Conservation (phyloP, 2,888 invertebrate genomes). For the Strigamia transsilvanica region DNA sequence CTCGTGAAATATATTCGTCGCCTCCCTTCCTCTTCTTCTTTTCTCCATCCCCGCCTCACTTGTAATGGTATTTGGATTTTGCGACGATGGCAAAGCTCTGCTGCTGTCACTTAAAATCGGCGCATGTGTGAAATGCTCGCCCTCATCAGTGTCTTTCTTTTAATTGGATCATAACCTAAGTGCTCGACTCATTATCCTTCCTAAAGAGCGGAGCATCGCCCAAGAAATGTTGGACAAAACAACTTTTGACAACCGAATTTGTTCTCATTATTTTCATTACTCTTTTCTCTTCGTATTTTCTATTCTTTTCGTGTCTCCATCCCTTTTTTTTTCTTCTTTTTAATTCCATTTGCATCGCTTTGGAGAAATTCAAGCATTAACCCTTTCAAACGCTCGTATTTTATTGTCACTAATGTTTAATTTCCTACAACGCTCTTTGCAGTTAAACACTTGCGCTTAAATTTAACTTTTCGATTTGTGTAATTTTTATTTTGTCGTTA, state of each 20-base stretch:
- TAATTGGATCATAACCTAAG: conserved; percentile 49
- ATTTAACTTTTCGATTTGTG: not conserved
- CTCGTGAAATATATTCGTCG: conserved; percentile 49
- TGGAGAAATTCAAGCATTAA: too few species aligned
- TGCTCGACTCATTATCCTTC: conserved; percentile 47
- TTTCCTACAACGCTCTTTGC: too few species aligned
- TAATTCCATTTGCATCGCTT: not conserved
- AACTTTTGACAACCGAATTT: conserved; percentile 39
- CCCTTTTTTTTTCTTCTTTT: not conserved
- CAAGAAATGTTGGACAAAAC: conserved; percentile 49
- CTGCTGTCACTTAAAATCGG: conserved; percentile 49
- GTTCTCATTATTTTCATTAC: conserved; percentile 20
- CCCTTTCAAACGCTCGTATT: too few species aligned
- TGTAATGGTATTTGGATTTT: conserved; percentile 49
- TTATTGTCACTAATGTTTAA: too few species aligned
- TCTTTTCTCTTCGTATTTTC: not conserved
- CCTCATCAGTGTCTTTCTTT: conserved; percentile 49
- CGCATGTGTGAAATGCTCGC: conserved; percentile 48
- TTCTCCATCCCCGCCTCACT: conserved; percentile 39
- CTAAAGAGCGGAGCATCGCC: conserved; percentile 23
- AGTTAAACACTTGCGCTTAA: too few species aligned
- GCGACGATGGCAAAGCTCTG: conserved; percentile 49
- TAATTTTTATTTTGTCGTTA: not conserved
- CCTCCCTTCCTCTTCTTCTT: conserved; percentile 7
- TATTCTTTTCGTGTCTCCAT: not conserved